These are phyloP conservation scores for Zophobas atratus DNA, from an alignment of 1,140 invertebrate species.

Conservation along the genomic window DNA sequence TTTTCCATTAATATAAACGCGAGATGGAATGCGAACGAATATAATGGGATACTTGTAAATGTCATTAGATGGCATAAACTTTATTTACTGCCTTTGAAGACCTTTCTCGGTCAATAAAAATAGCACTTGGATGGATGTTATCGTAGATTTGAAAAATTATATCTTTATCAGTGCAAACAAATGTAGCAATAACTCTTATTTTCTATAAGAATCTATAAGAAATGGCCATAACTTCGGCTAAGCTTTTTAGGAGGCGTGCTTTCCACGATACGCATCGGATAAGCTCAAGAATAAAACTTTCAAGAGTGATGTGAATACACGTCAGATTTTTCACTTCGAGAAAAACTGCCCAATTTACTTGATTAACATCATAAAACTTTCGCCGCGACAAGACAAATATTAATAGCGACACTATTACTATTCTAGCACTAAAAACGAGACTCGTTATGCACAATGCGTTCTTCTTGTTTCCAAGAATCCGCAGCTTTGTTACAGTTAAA, in stretches of 20 bases:
- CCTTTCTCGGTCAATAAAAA: constrained; percentile 19
- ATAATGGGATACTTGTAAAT: constrained; percentile 24
- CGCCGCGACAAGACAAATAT: background rate
- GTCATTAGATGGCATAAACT: constrained; percentile 20
- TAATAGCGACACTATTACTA: background rate
- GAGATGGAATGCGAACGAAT: background rate
- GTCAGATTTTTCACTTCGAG: constrained; percentile 5
- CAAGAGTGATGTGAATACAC: background rate
- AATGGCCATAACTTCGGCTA: constrained; percentile 18
- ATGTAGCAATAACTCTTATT: constrained; percentile 37
- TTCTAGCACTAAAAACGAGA: too few relatives aligned
- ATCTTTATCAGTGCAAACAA: constrained; percentile 37
- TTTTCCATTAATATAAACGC: constrained; percentile 14
- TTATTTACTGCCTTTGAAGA: constrained; percentile 21
- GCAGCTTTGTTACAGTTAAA: too few relatives aligned
- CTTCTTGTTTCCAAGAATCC: too few relatives aligned
- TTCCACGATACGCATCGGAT: constrained; percentile 28
- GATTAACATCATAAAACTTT: constrained; percentile 7
- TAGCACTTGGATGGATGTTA: constrained; percentile 13
- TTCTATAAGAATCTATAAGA: constrained; percentile 37
- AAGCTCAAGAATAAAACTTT: constrained; percentile 32
- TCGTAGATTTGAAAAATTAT: constrained; percentile 27
- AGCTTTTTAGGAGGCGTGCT: constrained; percentile 16
- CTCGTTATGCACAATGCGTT: too few relatives aligned
- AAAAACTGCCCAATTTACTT: constrained; percentile 20